Evolutionary conservation across 2,888 invertebrate species (phyloP), one percentile per base, ranked within the genome.

Genomic region (Heliconius erato): DNA sequence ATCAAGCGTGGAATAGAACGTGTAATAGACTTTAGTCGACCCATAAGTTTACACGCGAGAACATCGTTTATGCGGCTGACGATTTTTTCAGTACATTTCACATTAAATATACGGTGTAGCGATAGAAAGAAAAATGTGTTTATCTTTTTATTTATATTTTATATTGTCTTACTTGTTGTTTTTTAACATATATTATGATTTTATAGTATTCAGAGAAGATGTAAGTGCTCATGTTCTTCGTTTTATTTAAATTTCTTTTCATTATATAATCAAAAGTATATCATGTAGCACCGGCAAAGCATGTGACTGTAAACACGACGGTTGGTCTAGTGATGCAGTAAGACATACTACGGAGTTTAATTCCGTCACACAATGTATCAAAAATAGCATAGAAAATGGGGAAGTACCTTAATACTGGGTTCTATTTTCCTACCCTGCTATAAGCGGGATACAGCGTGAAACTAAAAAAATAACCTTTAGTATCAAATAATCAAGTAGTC

Each of bases 21-120:
- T 26, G 76, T 26, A 35, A 76, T 76, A 76, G 26, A 76, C 32
- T 76, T 35, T 35, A 76, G 35, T 44, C 78, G 74, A 67, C 49
- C 63, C 82, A 74, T 78, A 79, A 84, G 78, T 69, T 84, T 68
- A 79, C 83, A 59, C 71, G 74, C 68, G 69, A 74, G 68, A 78
- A 79, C 78, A 82, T 84, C 82, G 80, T 80, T 77, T 80, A 59
- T 59, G 63, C 40, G 72, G 69, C 6, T 23, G 67, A 78, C 74
- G 54, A 74, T 79, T 74, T 82, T 82, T 80, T 80, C 83, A 83
- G 82, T 82, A 80, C 80, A 79, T 76, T 80, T 67, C 71, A 71
- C 82, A 72, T 76, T 67, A 69, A 79, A 83, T 76, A 68, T 40
- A 49, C 40, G 65, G 14, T 12, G 79, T 79, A 83, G 49, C 7